Evolutionary conservation across 2,113 vertebrate genomes (phyloP).

Genomic region (Motacilla alba): DNA sequence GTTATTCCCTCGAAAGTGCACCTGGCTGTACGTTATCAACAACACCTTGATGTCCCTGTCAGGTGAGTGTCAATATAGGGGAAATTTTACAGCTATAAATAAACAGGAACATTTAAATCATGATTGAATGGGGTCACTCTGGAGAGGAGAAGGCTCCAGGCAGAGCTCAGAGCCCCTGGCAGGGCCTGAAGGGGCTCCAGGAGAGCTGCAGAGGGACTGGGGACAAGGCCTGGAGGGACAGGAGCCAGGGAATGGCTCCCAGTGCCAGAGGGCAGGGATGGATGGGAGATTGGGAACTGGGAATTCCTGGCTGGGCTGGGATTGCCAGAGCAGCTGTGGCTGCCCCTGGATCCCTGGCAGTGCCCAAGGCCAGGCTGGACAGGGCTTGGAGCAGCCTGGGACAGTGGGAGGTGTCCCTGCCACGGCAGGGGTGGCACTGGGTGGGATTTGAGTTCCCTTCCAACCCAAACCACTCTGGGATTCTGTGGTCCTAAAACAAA

Average conservation of each 20-base stretch:
- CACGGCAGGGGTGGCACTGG: fast-evolving
- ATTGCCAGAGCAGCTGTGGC: no score
- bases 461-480: not conserved
- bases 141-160: not conserved
- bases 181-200: not conserved
- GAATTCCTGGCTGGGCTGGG: no score
- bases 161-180: not conserved
- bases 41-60: conserved; percentile 98
- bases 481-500: not conserved
- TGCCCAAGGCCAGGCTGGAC: no score
- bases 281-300: no score
- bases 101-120: not conserved
- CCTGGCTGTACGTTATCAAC: conserved; percentile 98
- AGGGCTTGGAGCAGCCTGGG: no score
- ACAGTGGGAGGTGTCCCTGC: not conserved
- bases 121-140: not conserved
- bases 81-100: fast-evolving
- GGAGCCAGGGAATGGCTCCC: not conserved
- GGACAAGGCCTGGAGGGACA: not conserved
- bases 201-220: not conserved
- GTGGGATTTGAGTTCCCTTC: fast-evolving
- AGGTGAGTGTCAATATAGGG: conserved; percentile 73
- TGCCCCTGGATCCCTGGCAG: no score
- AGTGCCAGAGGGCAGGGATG: no score
- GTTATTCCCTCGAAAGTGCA: conserved; percentile 95